Evolutionary conservation across 2,797 vertebrate genomes (phyloP).

Genomic region (Antrozous pallidus): DNA sequence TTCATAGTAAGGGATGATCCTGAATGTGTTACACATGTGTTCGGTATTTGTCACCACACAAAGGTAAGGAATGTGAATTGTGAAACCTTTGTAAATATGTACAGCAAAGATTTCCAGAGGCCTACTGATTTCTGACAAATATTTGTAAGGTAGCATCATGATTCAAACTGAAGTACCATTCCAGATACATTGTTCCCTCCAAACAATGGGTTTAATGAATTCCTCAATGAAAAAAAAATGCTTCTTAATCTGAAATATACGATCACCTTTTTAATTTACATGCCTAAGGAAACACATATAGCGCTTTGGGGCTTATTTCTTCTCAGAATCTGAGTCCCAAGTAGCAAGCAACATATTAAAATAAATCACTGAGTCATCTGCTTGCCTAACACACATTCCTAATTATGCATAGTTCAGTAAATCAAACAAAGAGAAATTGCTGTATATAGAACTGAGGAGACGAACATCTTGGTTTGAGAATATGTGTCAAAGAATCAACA

Average conservation of each 20-base stretch:
- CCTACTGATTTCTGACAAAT: not conserved
- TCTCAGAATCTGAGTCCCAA: not conserved
- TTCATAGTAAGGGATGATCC: not conserved
- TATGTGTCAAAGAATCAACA: slow-evolving; percentile 7
- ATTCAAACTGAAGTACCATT: slow-evolving; percentile 17
- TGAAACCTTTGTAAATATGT: not conserved
- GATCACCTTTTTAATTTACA: not conserved
- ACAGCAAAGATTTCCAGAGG: not conserved
- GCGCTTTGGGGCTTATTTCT: not conserved
- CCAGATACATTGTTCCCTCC: not conserved
- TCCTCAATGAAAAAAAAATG: slow-evolving; percentile 32
- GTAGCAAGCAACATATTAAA: not conserved
- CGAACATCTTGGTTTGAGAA: not conserved
- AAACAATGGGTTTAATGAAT: not conserved
- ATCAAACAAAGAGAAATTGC: not conserved
- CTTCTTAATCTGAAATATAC: not conserved
- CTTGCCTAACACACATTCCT: not conserved
- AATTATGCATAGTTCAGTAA: slow-evolving; percentile 21
- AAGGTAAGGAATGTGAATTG: not conserved
- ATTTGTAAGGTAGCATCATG: not conserved
- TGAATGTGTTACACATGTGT: not conserved
- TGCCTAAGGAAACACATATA: not conserved
- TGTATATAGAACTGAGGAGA: not conserved
- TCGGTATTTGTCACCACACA: not conserved
- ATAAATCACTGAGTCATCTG: not conserved